Percentiles rank a stretch among this genome's conserved stretches.
Conservation (phyloP, 2,888 invertebrate genomes). For the Tachina lurida region DNA sequence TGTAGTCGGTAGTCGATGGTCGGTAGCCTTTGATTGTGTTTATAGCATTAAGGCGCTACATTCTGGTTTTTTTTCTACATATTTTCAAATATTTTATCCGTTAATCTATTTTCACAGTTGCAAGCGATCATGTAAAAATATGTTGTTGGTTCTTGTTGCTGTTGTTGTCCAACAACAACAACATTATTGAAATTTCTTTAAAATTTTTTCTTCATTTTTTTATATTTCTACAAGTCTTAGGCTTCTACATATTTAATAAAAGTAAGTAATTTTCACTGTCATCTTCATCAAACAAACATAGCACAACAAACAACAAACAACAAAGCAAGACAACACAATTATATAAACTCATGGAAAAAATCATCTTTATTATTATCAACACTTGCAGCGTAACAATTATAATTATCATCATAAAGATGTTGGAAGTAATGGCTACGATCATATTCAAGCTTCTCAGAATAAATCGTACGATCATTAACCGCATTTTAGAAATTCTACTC, state of each 20-base stretch:
- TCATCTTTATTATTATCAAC: conserved; percentile 15
- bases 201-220: not conserved
- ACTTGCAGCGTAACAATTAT: not conserved
- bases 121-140: conserved; percentile 13
- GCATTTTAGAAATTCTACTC: conserved; percentile 57
- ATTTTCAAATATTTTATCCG: conserved; percentile 51
- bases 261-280: conserved; percentile 42
- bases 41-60: conserved; percentile 1
- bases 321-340: not conserved
- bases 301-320: not conserved
- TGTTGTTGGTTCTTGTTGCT: conserved; percentile 18
- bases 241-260: not conserved
- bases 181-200: conserved; percentile 48
- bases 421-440: conserved; percentile 3
- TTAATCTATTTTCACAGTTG: conserved; percentile 64
- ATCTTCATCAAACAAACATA: conserved; percentile 28
- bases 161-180: conserved; percentile 61
- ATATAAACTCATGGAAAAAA: conserved; percentile 18
- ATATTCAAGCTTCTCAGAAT: conserved; percentile 17
- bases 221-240: not conserved
- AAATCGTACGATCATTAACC: conserved; percentile 63
- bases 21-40: too few species aligned
- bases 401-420: conserved; percentile 38
- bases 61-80: not conserved
- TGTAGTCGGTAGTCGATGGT: too few species aligned